These are phyloP conservation scores for Tragelaphus strepsiceros DNA, from an alignment of 2,113 vertebrate species.

Conservation along the genomic window DNA sequence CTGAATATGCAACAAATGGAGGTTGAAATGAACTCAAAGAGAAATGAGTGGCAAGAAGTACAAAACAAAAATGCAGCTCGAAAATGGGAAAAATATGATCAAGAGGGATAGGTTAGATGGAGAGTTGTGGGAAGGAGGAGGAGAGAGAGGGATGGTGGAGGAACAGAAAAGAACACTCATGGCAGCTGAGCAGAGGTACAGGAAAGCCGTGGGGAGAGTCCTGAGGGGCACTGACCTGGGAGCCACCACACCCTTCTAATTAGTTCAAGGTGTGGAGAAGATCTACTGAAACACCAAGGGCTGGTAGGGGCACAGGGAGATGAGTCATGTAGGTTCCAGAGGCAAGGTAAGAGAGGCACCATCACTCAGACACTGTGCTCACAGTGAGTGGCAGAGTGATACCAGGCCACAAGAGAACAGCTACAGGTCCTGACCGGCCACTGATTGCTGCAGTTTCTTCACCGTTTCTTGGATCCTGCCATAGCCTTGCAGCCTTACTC, in stretches of 20 bases:
- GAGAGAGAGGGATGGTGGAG: neutral
- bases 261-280: neutral
- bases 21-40: neutral
- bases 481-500: neutral
- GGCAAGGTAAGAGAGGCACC: neutral
- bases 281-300: neutral
- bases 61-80: neutral
- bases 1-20: neutral
- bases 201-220: neutral
- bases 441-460: too few species aligned
- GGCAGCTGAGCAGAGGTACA: neutral
- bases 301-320: neutral
- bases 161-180: neutral
- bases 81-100: neutral
- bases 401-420: neutral
- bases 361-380: neutral
- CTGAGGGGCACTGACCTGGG: neutral
- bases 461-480: neutral
- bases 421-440: neutral
- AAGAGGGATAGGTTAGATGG: neutral
- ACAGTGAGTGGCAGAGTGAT: neutral
- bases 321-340: too few species aligned
- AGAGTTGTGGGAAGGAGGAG: neutral
- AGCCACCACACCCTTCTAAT: neutral
- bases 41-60: neutral